These are phyloP conservation scores for Hippocampus abdominalis DNA, from an alignment of 2,113 vertebrate genomes.

Conservation along the genomic window DNA sequence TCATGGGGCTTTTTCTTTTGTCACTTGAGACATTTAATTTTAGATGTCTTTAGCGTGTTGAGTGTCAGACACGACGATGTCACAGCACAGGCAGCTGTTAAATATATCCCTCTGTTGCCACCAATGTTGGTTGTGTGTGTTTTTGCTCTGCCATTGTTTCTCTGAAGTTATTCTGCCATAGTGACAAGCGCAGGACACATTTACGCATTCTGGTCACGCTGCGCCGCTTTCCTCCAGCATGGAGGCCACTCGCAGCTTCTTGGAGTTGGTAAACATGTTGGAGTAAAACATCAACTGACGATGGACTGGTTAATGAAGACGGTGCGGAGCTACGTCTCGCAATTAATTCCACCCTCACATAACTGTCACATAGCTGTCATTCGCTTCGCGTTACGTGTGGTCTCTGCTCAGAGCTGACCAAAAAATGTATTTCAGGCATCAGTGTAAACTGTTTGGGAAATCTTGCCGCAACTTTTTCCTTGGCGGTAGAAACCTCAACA, in stretches of 20 bases:
- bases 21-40: slow-evolving; percentile 78
- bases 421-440: not conserved
- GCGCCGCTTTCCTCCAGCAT: not conserved
- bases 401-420: not conserved
- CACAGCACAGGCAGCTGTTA: slow-evolving; percentile 65
- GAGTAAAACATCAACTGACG: not conserved
- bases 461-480: not conserved
- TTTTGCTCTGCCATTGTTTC: slow-evolving; percentile 31
- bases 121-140: slow-evolving; percentile 53
- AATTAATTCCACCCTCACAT: slow-evolving; percentile 14
- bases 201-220: not conserved
- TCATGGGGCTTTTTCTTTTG: slow-evolving; percentile 65
- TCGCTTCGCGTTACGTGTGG: slow-evolving; percentile 31
- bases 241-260: not conserved
- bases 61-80: slow-evolving; percentile 67
- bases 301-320: slow-evolving; percentile 45
- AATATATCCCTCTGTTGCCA: slow-evolving; percentile 74
- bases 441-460: too few species aligned
- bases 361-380: slow-evolving; percentile 30
- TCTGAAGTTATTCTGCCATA: not conserved
- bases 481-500: not conserved
- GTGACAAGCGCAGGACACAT: not conserved
- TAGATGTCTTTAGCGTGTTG: slow-evolving; percentile 71
- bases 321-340: slow-evolving; percentile 15
- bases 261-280: slow-evolving; percentile 17